A percentile compares a stretch with the other conserved stretches of the same genome.
Conservation (phyloP, 2,888 invertebrate species). For the Imbricaverruca yamaguchii region DNA sequence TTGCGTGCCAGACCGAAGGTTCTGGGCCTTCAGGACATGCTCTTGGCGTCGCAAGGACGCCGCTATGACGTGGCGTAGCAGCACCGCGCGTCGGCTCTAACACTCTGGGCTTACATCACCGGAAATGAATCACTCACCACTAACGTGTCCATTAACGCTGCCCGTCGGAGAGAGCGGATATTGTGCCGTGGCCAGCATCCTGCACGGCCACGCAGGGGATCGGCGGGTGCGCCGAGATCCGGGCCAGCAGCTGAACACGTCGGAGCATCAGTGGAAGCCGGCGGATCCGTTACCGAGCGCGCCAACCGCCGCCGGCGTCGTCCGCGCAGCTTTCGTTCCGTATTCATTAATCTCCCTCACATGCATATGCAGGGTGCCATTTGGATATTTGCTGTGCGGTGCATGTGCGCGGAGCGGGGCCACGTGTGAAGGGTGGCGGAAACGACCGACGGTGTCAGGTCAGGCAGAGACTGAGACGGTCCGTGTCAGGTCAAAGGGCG, state of each 20-base stretch:
- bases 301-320: neutral
- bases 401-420: neutral
- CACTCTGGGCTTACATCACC: neutral
- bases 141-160: neutral
- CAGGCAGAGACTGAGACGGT: neutral
- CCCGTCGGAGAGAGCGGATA: neutral
- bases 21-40: too few relatives aligned
- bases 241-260: neutral
- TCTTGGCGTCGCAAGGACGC: too few relatives aligned
- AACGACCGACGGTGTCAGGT: neutral
- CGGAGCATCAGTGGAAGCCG: neutral
- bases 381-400: neutral
- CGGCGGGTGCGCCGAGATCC: neutral
- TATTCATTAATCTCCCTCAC: slow-evolving; percentile 12
- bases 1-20: too few relatives aligned
- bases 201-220: neutral
- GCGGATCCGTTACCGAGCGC: neutral
- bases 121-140: neutral
- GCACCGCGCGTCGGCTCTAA: too few relatives aligned
- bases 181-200: neutral
- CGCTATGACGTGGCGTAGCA: too few relatives aligned
- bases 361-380: slow-evolving; percentile 19
- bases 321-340: neutral
- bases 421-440: neutral
- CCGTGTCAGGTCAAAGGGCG: neutral